A percentile compares a stretch with the other conserved stretches of the same genome.
These are phyloP conservation scores for Tetragnatha versicolor DNA, from an alignment of 1,140 invertebrate species.

Conservation along the genomic window DNA sequence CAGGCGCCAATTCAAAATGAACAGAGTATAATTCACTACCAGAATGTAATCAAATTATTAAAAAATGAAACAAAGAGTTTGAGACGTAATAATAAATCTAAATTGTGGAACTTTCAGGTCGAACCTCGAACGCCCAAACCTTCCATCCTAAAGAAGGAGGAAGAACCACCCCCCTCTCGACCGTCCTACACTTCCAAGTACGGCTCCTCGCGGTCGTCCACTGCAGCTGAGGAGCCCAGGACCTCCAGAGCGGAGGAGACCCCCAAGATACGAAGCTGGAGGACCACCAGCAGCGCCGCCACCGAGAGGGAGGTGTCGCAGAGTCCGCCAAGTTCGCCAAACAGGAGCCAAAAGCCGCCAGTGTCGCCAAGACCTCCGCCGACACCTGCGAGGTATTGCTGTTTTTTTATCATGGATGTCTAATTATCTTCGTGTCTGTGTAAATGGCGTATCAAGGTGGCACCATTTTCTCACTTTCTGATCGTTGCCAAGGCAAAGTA, in stretches of 20 bases:
- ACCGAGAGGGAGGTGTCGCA: conserved; percentile 27
- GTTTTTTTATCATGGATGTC: neutral
- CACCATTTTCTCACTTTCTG: neutral
- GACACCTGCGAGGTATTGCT: conserved; percentile 4
- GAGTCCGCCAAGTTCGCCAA: conserved; percentile 40
- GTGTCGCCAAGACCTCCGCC: conserved; percentile 31
- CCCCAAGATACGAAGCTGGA: conserved; percentile 19
- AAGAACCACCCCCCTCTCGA: neutral
- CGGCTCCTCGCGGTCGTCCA: neutral
- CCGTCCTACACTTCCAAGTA: conserved; percentile 27
- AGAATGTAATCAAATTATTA: neutral
- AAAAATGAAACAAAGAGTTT: no score
- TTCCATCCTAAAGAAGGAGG: conserved; percentile 22
- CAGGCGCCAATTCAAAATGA: no score
- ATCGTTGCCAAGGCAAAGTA: no score
- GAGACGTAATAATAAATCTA: no score
- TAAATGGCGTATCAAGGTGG: neutral
- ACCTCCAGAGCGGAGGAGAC: conserved; percentile 14
- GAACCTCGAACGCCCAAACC: conserved; percentile 23
- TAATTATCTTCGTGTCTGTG: neutral
- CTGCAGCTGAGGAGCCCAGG: conserved; percentile 2
- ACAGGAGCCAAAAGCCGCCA: conserved; percentile 36
- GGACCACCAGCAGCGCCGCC: conserved; percentile 29
- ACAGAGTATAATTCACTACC: no score
- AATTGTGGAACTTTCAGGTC: no score